These are phyloP conservation scores for Chauna torquata DNA, from an alignment of 2,113 vertebrate species.

Conservation along the genomic window DNA sequence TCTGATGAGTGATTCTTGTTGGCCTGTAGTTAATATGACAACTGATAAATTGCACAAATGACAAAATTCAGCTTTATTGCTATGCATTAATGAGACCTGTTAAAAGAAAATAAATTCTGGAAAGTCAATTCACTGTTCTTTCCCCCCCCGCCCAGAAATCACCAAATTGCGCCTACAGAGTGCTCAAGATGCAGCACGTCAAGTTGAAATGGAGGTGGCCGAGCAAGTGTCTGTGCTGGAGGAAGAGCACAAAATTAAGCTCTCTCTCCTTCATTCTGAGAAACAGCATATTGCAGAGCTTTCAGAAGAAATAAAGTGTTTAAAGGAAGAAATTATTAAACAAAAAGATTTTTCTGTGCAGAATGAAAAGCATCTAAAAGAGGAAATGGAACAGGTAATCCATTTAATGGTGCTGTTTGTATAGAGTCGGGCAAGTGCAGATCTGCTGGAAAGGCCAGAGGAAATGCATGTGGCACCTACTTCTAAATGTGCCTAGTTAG, in stretches of 20 bases:
- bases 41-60: background rate
- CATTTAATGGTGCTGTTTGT: background rate
- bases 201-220: conserved; percentile 78
- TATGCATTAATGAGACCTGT: background rate
- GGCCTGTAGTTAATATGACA: background rate
- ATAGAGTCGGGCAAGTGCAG: background rate
- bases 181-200: conserved; percentile 66
- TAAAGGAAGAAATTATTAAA: conserved; percentile 72
- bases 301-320: conserved; percentile 71
- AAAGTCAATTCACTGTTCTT: background rate
- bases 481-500: background rate
- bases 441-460: background rate
- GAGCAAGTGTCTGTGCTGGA: conserved; percentile 69
- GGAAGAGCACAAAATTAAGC: conserved; percentile 72
- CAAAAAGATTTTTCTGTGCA: conserved; percentile 59
- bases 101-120: background rate
- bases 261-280: conserved; percentile 53
- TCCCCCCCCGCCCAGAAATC: too few species aligned
- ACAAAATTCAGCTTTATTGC: background rate
- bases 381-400: conserved; percentile 71
- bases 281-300: conserved; percentile 67
- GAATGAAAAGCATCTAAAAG: conserved; percentile 59
- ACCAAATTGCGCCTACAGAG: conserved; percentile 63
- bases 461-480: background rate
- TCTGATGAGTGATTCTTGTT: background rate